Conservation (phyloP, 1,140 invertebrate species). For the Andricus grossulariae region DNA sequence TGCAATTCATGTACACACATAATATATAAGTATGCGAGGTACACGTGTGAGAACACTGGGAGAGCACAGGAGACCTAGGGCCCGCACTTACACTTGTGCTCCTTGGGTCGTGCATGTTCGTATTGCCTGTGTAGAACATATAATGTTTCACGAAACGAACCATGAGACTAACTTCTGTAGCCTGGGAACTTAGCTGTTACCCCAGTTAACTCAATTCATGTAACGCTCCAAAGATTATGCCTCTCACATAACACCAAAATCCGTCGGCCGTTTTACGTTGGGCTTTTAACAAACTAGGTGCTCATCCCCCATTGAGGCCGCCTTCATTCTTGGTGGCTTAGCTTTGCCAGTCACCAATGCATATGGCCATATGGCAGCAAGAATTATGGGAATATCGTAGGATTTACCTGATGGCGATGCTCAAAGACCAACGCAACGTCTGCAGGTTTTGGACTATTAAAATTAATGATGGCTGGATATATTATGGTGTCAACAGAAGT, state of each 20-base stretch:
- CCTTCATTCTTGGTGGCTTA: too few species aligned
- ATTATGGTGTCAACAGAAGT: too few species aligned
- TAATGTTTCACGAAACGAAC: slow-evolving; percentile 44
- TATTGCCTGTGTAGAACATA: slow-evolving; percentile 15
- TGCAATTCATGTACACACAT: background rate
- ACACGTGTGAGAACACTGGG: background rate
- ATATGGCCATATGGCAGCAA: too few species aligned
- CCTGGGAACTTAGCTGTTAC: slow-evolving; percentile 61
- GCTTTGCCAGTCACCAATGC: too few species aligned
- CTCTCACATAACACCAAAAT: slow-evolving; percentile 48
- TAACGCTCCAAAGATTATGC: slow-evolving; percentile 62
- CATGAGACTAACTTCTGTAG: slow-evolving; percentile 46
- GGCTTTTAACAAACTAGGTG: background rate
- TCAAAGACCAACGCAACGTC: too few species aligned
- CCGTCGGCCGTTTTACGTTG: slow-evolving; percentile 9
- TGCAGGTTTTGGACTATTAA: too few species aligned
- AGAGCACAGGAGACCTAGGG: background rate
- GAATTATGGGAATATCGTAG: too few species aligned
- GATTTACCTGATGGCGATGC: too few species aligned
- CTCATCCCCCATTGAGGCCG: background rate
- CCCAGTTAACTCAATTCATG: slow-evolving; percentile 55
- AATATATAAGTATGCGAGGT: background rate
- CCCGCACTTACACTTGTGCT: slow-evolving; percentile 1
- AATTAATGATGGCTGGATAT: too few species aligned
- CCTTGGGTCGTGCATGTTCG: slow-evolving; percentile 32